Conservation (phyloP, 2,888 invertebrate species). For the Itoplectis maculator region DNA sequence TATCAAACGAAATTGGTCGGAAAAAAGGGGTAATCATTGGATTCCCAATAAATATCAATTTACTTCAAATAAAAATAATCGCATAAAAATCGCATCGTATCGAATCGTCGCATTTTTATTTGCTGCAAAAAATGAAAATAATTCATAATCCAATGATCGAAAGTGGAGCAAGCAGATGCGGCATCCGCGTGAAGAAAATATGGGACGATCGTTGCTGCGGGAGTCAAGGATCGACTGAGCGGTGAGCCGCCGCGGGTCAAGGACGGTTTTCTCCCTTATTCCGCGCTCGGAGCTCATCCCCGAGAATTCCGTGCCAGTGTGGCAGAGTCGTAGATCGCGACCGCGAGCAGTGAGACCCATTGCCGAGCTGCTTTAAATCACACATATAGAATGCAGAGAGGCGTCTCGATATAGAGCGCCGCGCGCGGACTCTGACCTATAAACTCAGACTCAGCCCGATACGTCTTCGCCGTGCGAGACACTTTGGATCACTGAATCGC, state of each 20-base stretch:
- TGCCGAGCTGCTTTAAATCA: constrained; percentile 4
- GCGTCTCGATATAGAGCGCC: not conserved
- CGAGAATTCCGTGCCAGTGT: constrained; percentile 37
- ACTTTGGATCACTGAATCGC: not conserved
- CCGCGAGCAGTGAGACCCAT: constrained; percentile 7
- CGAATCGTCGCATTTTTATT: too few species aligned
- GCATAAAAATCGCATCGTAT: too few species aligned
- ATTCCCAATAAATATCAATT: too few species aligned
- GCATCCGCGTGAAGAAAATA: not conserved
- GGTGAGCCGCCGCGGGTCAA: constrained; percentile 49
- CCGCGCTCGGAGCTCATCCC: constrained; percentile 40
- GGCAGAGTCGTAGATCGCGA: constrained; percentile 37
- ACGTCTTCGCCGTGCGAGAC: not conserved
- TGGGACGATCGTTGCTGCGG: constrained; percentile 35
- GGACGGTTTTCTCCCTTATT: constrained; percentile 48
- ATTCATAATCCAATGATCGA: not conserved
- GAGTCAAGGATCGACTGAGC: constrained; percentile 47
- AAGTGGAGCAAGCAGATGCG: constrained; percentile 1
- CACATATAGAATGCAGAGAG: not conserved
- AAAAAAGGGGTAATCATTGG: too few species aligned
- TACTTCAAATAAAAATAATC: too few species aligned
- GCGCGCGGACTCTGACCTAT: constrained; percentile 16
- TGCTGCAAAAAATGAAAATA: not conserved
- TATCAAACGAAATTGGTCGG: too few species aligned
- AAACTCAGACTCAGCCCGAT: constrained; percentile 25